phyloP scores from a whole-genome alignment of 2,797 vertebrate genomes.

The Leptodactylus fallax region DNA sequence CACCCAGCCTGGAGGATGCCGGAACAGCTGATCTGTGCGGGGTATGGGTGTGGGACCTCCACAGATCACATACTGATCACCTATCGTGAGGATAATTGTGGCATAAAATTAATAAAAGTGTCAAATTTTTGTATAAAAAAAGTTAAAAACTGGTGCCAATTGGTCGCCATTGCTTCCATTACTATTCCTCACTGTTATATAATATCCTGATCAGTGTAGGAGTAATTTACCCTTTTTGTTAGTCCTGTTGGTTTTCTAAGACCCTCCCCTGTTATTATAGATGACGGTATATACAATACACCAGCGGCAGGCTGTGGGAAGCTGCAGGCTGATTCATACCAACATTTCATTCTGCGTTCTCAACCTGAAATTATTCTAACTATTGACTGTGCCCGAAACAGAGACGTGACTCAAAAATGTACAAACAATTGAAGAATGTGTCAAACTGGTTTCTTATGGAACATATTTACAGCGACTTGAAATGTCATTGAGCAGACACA shows the following conservation, averaged over 20 bases:
- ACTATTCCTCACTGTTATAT: neutral
- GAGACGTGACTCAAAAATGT: neutral
- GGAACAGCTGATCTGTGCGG: no score
- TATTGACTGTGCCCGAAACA: neutral
- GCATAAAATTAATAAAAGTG: no score
- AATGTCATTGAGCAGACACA: neutral
- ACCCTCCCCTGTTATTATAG: neutral
- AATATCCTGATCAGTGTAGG: neutral
- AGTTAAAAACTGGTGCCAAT: no score
- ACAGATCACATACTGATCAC: no score
- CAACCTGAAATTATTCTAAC: neutral
- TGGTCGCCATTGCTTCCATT: neutral
- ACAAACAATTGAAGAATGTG: neutral
- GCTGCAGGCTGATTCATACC: neutral
- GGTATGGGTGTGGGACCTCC: no score
- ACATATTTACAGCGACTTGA: neutral
- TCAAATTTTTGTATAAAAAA: no score
- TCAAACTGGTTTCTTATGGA: neutral
- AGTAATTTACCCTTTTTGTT: neutral
- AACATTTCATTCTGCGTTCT: neutral
- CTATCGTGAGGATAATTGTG: no score
- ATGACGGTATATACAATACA: neutral
- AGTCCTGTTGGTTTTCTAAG: neutral
- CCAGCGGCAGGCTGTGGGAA: neutral
- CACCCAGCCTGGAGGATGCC: no score